Percentiles rank a stretch among this genome's conserved stretches.
Evolutionary conservation across 2,113 vertebrate species (phyloP).

Genomic region (Megaptera novaeangliae): DNA sequence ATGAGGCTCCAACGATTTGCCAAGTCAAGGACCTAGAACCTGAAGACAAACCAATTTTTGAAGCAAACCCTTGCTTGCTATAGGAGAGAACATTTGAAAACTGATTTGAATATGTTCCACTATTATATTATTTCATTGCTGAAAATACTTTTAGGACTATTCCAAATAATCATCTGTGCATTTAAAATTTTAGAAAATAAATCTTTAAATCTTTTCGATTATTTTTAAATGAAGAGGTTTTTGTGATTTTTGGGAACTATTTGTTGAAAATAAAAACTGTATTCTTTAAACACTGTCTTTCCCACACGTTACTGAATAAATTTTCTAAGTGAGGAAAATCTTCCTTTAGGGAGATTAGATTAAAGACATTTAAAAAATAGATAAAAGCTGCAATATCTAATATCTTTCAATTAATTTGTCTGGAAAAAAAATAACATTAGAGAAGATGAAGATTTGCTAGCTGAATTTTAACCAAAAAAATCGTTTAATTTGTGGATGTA

Average conservation of each 20-base stretch:
- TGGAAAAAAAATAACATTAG: neutral
- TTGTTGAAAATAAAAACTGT: neutral
- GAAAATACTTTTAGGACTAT: neutral
- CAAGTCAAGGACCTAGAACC: neutral
- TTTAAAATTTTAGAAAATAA: neutral
- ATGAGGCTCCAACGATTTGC: neutral
- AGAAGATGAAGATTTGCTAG: neutral
- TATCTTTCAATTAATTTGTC: neutral
- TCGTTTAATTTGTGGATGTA: neutral
- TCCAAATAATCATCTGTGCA: neutral
- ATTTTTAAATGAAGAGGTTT: neutral
- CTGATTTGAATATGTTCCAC: neutral
- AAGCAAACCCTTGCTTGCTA: neutral
- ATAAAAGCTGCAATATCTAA: neutral
- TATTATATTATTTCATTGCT: neutral
- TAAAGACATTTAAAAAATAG: neutral
- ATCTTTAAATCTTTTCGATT: neutral
- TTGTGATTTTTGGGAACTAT: neutral
- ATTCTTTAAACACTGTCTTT: neutral
- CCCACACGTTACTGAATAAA: neutral
- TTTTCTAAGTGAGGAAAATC: neutral
- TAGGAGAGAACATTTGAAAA: neutral
- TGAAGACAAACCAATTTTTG: neutral
- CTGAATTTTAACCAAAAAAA: neutral
- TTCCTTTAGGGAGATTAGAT: neutral